These are phyloP conservation scores for Steatocranus sp. DNA, from an alignment of 2,797 vertebrate genomes.

Conservation along the genomic window DNA sequence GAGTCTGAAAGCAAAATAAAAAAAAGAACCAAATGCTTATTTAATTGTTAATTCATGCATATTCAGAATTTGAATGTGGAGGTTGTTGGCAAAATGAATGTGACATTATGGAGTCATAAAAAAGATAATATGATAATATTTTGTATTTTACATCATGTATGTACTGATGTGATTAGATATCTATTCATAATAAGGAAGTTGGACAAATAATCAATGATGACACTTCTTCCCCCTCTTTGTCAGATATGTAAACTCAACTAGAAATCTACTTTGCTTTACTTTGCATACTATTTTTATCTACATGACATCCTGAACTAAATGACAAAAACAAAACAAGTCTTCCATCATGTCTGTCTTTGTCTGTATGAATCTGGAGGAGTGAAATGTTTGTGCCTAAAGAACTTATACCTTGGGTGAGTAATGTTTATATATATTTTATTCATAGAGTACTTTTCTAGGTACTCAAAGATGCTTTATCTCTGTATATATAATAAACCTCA, in stretches of 20 bases:
- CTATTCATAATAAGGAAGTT: background rate
- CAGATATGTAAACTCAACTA: background rate
- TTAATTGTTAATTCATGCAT: background rate
- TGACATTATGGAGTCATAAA: background rate
- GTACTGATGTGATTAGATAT: background rate
- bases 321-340: background rate
- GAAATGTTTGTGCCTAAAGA: background rate
- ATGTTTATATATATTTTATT: background rate
- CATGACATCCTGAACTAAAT: background rate
- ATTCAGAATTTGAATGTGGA: background rate
- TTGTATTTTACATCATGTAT: background rate
- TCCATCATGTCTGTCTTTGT: background rate
- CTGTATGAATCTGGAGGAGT: background rate
- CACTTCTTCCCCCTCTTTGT: background rate
- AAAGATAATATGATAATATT: fast-evolving
- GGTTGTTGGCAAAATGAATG: background rate
- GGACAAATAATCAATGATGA: background rate
- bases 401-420: background rate
- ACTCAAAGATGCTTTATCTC: background rate
- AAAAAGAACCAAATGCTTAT: background rate
- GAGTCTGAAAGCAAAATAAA: background rate
- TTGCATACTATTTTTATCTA: background rate
- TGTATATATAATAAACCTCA: background rate
- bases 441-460: background rate
- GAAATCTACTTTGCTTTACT: background rate